Base-by-base conservation (phyloP, 2,888 invertebrate genomes). In the Neoaliturus tenellus region DNA sequence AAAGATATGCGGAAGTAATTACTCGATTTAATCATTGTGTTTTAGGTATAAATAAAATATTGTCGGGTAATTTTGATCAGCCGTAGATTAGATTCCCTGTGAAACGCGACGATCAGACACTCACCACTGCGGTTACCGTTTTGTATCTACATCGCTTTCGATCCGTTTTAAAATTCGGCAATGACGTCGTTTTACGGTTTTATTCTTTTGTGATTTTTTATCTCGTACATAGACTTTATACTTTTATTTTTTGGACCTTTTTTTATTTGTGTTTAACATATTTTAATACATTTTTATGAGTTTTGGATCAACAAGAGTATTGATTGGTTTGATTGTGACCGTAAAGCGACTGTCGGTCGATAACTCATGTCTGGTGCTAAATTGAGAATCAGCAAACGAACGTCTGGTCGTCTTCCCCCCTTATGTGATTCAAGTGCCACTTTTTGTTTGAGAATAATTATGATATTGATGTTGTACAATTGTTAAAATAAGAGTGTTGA, bases 351-450 rank as follows among this genome's bases (percentile, higher is more conserved):
- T 31, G 41, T 75, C 41, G 44, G 73, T 25, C 20, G 44, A 25
- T 33, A 20, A 14, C 55, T 78, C 78, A 55, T 78, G 28, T 55
- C 78, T 78, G 78, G 78, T 78, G 78, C 78, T 78, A 78, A 78
- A 78, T 48, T 41, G 71, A 71, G 17, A 75, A 39, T 75, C 75
- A 75, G 20, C 33, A 55, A 55, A 51, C 44, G 44, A 78, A 78
- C 62, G 62, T 78, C 78, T 78, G 78, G 20, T 78, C 78, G 78
- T 78, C 78, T 78, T 51, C 78, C 78, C 78, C 81, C 73, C 82
- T 73, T 73, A 82, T 94, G 94, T 94, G 94, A 94, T 94, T 93
- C 93, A 94, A 94, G 94, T 94, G 94, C 94, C 94, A 94, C 94
- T 94, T 94, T 93, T 93, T 93, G 94, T 94, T 93, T 93, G 93